Base-by-base conservation (phyloP, 2,113 vertebrate genomes). In the Gobio gobio region DNA sequence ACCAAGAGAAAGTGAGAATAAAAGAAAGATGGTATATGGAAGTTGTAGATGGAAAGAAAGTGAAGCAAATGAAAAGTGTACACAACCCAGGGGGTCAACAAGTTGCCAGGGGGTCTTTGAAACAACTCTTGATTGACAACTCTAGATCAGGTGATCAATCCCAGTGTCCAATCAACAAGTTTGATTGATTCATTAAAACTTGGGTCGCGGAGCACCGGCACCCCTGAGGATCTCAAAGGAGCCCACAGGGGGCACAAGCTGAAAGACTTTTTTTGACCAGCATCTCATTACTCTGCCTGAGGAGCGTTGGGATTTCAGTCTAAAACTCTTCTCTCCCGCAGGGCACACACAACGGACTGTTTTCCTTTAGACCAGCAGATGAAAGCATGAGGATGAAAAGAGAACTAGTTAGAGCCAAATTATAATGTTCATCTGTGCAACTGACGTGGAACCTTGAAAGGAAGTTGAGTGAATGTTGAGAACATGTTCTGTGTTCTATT, bases 171-270 rank as follows among this genome's bases (percentile, higher is more conserved):
- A 89, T 89, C 85, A 86, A 73, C 72, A 70, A 29, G 54, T 81
- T 59, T 63, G 45, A 54, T 49, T 63, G 78, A 84, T 89, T 86
- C 85, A 84, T 89, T 86, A 86, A 86, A 86, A 83, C 81, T 68
- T 88, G 78, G 78, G 61, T 87, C 14, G 73, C 12, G 20, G 73
- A 85, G 45, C 70, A 81, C 36, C 20, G 40, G 86, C 49, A 83
- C 86, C 86, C 81, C 86, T 78, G 86, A 83, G 75, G 81, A 79
- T 83, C 85, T 86, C 87, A 88, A 89, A 89, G 83, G 70, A 78
- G 54, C 26, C 86, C 72, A 77, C 78, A 29, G 70, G 70, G 86
- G 78, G 77, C 58, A 54, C 22, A 16, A 82, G 72, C 70, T 75
- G 63, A 87, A 76, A 87, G 49, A 61, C 83, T 64, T 49, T 83